A percentile compares a stretch with the other conserved stretches of the same genome.
Conservation (phyloP, 92 coral and sea anemone species). For the Epizoanthus fatuus region DNA sequence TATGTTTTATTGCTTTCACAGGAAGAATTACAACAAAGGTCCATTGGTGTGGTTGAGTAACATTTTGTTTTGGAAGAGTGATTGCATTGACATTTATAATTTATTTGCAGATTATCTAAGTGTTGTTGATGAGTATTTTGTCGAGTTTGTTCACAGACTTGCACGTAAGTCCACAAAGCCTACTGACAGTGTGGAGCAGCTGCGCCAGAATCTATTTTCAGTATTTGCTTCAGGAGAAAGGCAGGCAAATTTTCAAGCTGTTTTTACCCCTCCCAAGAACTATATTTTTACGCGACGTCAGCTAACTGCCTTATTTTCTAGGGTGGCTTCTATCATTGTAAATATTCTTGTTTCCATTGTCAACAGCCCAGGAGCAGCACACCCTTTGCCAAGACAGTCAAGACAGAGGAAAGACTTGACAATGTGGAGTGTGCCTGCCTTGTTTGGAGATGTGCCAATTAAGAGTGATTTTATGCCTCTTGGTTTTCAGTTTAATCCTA, state of each 20-base stretch:
- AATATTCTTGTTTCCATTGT: slow-evolving; percentile 36
- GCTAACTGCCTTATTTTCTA: slow-evolving; percentile 9
- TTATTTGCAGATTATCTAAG: slow-evolving; percentile 32
- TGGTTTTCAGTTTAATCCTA: slow-evolving; percentile 55
- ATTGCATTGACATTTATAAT: slow-evolving; percentile 42
- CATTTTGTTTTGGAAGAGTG: slow-evolving; percentile 54
- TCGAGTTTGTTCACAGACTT: slow-evolving; percentile 70
- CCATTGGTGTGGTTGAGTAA: slow-evolving; percentile 64
- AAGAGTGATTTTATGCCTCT: slow-evolving; percentile 58
- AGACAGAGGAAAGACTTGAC: slow-evolving; percentile 45
- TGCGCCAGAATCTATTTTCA: slow-evolving; percentile 44
- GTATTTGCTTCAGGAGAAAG: slow-evolving; percentile 58
- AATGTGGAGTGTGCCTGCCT: slow-evolving; percentile 38
- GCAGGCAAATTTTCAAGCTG: slow-evolving; percentile 54
- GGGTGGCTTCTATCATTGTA: slow-evolving; percentile 55
- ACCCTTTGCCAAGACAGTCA: slow-evolving; percentile 40
- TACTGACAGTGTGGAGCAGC: slow-evolving; percentile 43
- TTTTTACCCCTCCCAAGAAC: slow-evolving; percentile 63
- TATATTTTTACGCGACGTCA: slow-evolving; percentile 41
- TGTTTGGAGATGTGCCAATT: slow-evolving; percentile 47
- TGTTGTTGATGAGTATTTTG: slow-evolving; percentile 60
- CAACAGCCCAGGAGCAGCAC: not conserved
- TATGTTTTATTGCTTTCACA: slow-evolving; percentile 70
- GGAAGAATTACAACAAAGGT: slow-evolving; percentile 69
- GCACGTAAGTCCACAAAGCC: slow-evolving; percentile 43